Conservation (phyloP, 2,888 invertebrate genomes). For the Ecliptopera silaceata region DNA sequence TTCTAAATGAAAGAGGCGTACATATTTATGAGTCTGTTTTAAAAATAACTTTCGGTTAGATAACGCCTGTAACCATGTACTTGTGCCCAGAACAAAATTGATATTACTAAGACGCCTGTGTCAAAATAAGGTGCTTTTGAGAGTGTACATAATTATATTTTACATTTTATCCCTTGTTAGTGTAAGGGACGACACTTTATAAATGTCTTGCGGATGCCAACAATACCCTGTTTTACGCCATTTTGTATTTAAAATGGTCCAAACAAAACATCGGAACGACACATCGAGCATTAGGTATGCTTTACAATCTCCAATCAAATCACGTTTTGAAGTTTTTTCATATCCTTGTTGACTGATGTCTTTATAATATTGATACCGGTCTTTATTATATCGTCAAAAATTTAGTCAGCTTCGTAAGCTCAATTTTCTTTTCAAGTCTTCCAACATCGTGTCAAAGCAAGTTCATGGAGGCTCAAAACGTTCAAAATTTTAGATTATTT, state of each 20-base stretch:
- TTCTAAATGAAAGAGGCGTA: constrained; percentile 38
- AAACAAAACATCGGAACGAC: constrained; percentile 2
- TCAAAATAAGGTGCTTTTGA: constrained; percentile 76
- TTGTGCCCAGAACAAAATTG: constrained; percentile 59
- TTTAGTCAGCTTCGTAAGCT: neutral
- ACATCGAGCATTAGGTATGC: constrained; percentile 16
- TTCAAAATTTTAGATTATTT: neutral
- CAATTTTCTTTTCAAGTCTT: constrained; percentile 1
- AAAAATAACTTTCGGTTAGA: constrained; percentile 14
- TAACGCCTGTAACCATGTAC: constrained; percentile 18
- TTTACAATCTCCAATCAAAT: neutral
- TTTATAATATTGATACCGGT: constrained; percentile 1
- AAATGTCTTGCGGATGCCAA: constrained; percentile 38
- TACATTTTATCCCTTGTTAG: constrained; percentile 63
- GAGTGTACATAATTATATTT: constrained; percentile 67
- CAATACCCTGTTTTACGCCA: constrained; percentile 9
- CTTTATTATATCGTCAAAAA: constrained; percentile 21
- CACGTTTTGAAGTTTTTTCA: constrained; percentile 12
- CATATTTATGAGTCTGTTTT: constrained; percentile 7
- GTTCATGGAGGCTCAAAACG: neutral
- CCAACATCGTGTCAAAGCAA: neutral
- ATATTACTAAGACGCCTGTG: constrained; percentile 61
- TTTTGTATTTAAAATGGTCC: constrained; percentile 16
- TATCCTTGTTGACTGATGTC: constrained; percentile 21
- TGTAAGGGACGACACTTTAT: constrained; percentile 50